A percentile compares a stretch with the other conserved stretches of the same genome.
These are phyloP conservation scores for Palythoa grandiflora DNA, from an alignment of 92 coral and sea anemone genomes.

Conservation along the genomic window DNA sequence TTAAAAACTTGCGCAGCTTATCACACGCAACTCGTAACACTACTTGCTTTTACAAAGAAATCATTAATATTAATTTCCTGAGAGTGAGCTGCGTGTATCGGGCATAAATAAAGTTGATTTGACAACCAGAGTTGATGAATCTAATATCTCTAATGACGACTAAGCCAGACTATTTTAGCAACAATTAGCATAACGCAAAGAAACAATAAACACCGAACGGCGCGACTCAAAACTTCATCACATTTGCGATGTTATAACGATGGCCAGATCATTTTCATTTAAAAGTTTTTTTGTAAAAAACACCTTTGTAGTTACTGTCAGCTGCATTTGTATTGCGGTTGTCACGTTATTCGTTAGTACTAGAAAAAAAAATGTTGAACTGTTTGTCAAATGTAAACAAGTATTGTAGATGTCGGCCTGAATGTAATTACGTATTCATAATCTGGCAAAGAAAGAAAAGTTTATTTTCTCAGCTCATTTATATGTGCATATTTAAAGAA, in stretches of 20 bases:
- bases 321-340: background rate
- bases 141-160: conserved; percentile 35
- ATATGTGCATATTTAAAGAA: conserved; percentile 75
- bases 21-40: conserved; percentile 5
- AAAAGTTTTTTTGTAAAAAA: background rate
- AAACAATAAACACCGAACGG: background rate
- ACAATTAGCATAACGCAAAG: conserved; percentile 35
- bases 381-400: conserved; percentile 37
- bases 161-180: background rate
- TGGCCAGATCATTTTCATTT: background rate
- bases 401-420: conserved; percentile 22
- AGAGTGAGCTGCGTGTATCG: background rate
- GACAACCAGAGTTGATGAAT: background rate
- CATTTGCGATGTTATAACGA: background rate
- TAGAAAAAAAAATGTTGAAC: background rate
- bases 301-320: background rate
- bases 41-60: background rate
- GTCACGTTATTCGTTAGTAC: background rate
- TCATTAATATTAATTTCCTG: conserved; percentile 10
- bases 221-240: conserved; percentile 37
- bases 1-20: background rate
- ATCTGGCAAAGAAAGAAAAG: conserved; percentile 26
- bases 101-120: conserved; percentile 7
- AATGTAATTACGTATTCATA: conserved; percentile 39
- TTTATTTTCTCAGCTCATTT: conserved; percentile 56